Base-by-base conservation (phyloP, 2,888 invertebrate species). In the Aromia moschata region DNA sequence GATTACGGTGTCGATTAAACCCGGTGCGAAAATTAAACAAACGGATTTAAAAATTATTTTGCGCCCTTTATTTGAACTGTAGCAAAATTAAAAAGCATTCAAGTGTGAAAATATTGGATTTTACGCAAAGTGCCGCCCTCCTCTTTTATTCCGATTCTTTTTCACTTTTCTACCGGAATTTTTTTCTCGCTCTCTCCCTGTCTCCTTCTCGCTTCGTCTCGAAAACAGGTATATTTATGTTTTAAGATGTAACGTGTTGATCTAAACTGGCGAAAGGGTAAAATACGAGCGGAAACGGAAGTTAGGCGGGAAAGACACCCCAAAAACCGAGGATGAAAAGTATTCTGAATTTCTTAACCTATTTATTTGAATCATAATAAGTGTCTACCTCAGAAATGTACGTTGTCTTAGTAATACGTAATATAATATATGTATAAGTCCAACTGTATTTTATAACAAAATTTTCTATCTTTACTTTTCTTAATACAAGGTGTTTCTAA, bases 261-360 rank as follows among this genome's bases (percentile, higher is more conserved):
- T 75, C 69, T 74, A 62, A 60, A 66, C 67, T 68, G 67, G 70
- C 66, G 70, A 73, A 72, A 71, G 76, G 75, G 73, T 75, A 62
- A 76, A 76, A 73, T 76, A 76, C 75, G 70, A 69, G 75, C 71
- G 75, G 76, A 76, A 76, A 51, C 73, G 75, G 75, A 75, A 70
- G 73, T 73, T 59, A 65, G 65, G 62, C 58, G 69, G 72, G 63
- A 64, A 65, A 65, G 67, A 60, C 64, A 64, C 63, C 65, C 60
- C 64, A 57, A 62, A 64, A 65, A 60, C 60, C 63, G 58, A 64
- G 61, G 47, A 60, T 37, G 61, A 61, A 63, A 61, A 64, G 60
- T 64, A 62, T 66, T 66, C 60, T 62, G 60, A 62, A 66, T 66
- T 56, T 43, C 65, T 64, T 45, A 56, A 57, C 55, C 61, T 57